Conservation (phyloP, 1,140 invertebrate genomes). For the Neodiprion virginianus region DNA sequence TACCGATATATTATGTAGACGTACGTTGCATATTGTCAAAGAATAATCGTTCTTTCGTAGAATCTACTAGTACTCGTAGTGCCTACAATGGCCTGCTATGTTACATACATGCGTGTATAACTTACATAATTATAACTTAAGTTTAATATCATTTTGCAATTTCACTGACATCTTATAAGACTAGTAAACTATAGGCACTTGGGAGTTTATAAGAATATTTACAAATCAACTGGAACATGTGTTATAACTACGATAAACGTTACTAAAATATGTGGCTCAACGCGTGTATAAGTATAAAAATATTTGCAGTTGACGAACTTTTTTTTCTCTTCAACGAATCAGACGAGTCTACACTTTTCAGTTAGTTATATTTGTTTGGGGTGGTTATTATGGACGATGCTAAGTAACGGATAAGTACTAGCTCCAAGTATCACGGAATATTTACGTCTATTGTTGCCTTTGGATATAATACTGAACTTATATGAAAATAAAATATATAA, state of each 20-base stretch:
- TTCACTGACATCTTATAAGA: neutral
- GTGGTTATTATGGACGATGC: neutral
- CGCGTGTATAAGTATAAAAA: too few relatives aligned
- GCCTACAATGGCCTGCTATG: too few relatives aligned
- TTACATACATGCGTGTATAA: too few relatives aligned
- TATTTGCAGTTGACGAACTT: too few relatives aligned
- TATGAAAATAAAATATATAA: too few relatives aligned
- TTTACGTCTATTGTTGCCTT: neutral
- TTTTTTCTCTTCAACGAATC: too few relatives aligned
- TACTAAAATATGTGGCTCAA: too few relatives aligned
- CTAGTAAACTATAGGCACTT: conserved; percentile 7
- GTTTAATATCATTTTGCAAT: neutral
- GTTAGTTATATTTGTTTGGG: neutral
- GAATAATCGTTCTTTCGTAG: too few relatives aligned
- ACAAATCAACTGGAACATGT: neutral
- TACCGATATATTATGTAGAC: too few relatives aligned
- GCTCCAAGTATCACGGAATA: neutral
- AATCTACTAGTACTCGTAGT: too few relatives aligned
- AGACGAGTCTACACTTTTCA: neutral
- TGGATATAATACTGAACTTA: too few relatives aligned
- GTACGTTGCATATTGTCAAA: too few relatives aligned
- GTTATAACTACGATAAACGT: neutral
- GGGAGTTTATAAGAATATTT: neutral
- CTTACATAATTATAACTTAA: neutral
- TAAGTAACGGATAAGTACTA: neutral